These are phyloP conservation scores for Ramphastos sulfuratus DNA, from an alignment of 2,113 vertebrate genomes.

Conservation along the genomic window DNA sequence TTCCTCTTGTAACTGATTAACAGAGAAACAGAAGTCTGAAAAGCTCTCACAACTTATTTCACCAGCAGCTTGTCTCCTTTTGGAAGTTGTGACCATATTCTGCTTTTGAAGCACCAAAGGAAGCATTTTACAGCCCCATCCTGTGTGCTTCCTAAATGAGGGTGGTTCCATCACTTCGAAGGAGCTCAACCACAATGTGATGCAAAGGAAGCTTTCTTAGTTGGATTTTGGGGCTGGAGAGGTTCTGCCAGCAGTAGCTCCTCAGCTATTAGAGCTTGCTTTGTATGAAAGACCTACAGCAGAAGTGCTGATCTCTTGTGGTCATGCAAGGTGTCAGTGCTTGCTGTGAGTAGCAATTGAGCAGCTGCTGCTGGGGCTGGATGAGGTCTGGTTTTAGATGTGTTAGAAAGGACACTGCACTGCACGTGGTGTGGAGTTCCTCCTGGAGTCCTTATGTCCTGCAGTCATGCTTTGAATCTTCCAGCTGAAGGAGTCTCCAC, in stretches of 20 bases:
- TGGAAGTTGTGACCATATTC: neutral
- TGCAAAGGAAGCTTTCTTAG: neutral
- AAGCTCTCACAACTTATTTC: neutral
- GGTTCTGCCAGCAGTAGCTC: neutral
- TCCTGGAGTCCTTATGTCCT: neutral
- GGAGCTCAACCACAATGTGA: neutral
- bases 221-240: neutral
- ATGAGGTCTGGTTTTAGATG: neutral
- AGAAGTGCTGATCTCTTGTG: neutral
- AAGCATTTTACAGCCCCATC: neutral
- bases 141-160: neutral
- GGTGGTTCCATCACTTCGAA: neutral
- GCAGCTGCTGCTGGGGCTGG: neutral
- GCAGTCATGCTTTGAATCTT: neutral
- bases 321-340: neutral
- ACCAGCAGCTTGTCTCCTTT: neutral
- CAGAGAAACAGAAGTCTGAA: neutral
- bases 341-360: neutral
- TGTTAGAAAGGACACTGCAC: neutral
- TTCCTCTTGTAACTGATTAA: neutral
- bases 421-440: accelerated
- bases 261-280: neutral
- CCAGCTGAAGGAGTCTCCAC: neutral
- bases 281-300: neutral
- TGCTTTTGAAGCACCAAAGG: neutral